Conservation (phyloP, 2,113 vertebrate species). For the Arizona elegans region DNA sequence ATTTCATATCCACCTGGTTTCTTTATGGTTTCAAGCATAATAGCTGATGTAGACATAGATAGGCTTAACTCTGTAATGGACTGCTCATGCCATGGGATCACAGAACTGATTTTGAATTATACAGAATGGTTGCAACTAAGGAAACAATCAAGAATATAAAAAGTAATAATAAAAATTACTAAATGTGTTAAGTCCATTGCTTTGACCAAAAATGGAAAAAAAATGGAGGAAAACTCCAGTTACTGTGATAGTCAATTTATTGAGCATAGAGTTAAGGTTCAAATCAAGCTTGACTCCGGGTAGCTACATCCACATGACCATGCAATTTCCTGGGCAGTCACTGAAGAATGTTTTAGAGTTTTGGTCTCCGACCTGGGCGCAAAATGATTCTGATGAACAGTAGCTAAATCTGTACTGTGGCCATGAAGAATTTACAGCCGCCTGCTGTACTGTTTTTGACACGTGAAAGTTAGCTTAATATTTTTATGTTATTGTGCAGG, state of each 20-base stretch:
- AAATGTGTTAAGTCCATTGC: not conserved
- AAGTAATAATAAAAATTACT: too few species aligned
- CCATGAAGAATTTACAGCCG: not conserved
- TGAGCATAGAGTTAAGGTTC: not conserved
- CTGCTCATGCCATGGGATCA: not conserved
- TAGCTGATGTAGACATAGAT: not conserved
- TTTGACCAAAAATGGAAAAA: not conserved
- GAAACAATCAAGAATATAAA: too few species aligned
- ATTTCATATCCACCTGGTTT: not conserved
- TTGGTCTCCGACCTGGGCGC: not conserved
- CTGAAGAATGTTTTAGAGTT: not conserved
- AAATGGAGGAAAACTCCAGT: not conserved
- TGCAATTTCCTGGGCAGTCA: not conserved
- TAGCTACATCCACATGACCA: not conserved
- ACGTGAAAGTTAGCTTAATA: not conserved
- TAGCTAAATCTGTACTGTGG: not conserved
- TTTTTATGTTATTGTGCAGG: not conserved
- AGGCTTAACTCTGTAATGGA: not conserved
- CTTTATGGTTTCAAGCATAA: not conserved
- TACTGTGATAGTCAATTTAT: not conserved
- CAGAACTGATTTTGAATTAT: not conserved
- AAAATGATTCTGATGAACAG: not conserved
- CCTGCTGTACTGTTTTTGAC: not conserved
- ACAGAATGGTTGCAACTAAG: not conserved
- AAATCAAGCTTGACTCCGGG: not conserved